Base-by-base conservation (phyloP, 2,797 vertebrate genomes). In the Malacoctenus gilli region DNA sequence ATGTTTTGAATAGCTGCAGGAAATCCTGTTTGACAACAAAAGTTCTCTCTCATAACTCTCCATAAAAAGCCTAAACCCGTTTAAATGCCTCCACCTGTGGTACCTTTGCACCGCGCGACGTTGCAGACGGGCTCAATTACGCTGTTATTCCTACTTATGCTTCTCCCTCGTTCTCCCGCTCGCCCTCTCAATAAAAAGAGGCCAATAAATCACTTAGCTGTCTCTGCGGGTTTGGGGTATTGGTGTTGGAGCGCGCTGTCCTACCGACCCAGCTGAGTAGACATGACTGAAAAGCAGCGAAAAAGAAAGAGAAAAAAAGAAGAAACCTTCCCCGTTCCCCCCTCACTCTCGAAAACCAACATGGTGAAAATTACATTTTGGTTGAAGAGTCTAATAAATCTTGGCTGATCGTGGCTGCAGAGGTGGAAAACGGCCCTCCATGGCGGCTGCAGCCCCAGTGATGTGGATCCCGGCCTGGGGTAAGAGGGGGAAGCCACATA, bases 361-460 rank as follows among this genome's bases (percentile, higher is more conserved):
- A 87, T 78, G 81, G 85, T 89, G 85, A 89, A 89, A 87, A 89
- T 89, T 77, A 84, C 87, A 85, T 87, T 83, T 87, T 66, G 85
- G 85, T 89, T 80, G 60, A 85, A 74, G 77, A 80, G 75, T 69
- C 71, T 75, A 89, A 90, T 91, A 91, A 90, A 89, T 92, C 84
- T 80, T 72, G 80, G 83, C 85, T 55, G 28, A 80, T 75, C 63
- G 63, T 83, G 80, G 84, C 84, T 60, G 65, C 60, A 83, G 81
- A 82, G 79, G 69, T 85, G 89, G 85, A 86, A 85, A 82, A 82
- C 65, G 59, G 68, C 68, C 77, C 78, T 85, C 68, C 51, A 36
- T 79, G 73, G 72, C 55, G 49, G 82, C 79, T 79, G 65, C 69
- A 73, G 76, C 59, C 78, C 73, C 69, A 76, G 79, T 80, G 72